These are phyloP conservation scores for Mnemiopsis leidyi DNA, from an alignment of 37 sponge, comb jelly and placozoan genomes.

Conservation along the genomic window DNA sequence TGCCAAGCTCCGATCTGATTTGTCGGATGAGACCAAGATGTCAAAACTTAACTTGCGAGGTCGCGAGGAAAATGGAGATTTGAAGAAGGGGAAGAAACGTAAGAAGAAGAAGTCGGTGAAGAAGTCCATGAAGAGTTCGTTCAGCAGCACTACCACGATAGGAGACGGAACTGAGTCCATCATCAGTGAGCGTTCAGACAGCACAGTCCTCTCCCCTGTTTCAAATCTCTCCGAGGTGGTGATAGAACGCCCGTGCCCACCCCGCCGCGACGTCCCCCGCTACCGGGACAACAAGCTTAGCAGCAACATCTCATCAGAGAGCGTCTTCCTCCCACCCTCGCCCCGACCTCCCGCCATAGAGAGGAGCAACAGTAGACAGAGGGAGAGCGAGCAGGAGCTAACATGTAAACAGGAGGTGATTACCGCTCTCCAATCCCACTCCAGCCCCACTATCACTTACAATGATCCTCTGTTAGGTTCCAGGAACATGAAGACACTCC, in stretches of 20 bases:
- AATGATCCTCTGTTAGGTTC: neutral
- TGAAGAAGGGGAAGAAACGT: conserved; percentile 45
- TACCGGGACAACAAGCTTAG: neutral
- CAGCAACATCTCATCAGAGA: neutral
- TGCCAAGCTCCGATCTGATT: conserved; percentile 3
- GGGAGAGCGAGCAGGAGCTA: neutral
- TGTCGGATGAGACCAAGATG: neutral
- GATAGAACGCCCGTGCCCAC: neutral
- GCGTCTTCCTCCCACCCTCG: neutral
- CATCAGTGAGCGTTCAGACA: neutral
- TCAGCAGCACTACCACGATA: neutral
- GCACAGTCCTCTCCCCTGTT: neutral
- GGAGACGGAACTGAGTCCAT: conserved; percentile 11
- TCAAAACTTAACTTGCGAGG: neutral
- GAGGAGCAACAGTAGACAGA: neutral
- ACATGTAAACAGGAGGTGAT: neutral
- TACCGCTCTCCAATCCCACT: conserved; percentile 8
- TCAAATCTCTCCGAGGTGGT: neutral
- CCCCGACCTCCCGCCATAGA: neutral
- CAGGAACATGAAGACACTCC: neutral
- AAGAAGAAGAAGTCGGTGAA: conserved; percentile 31
- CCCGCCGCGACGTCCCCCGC: neutral
- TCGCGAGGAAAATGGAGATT: neutral
- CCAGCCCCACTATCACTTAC: conserved; percentile 6
- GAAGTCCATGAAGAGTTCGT: neutral